Evolutionary conservation across 2,888 invertebrate species (phyloP), one percentile per base, ranked within the genome.

Genomic region (Lasius fuliginosus): DNA sequence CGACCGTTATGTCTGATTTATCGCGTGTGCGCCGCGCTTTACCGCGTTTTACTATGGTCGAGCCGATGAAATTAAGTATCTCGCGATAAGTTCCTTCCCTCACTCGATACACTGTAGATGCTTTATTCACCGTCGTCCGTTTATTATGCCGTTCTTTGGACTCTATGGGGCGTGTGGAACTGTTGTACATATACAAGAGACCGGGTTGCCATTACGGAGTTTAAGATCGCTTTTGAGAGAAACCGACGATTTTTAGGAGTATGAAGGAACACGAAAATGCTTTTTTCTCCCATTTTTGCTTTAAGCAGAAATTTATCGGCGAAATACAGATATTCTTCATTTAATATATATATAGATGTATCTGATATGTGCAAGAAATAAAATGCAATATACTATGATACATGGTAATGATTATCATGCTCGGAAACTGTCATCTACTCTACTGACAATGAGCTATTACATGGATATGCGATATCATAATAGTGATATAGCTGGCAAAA

Each of bases 1-100:
- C 88, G 79, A 81, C 84, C 88, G 83, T 90, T 91, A 84, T 84
- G 58, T 85, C 85, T 89, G 90, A 90, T 90, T 91, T 91, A 90
- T 91, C 53, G 84, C 36, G 49, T 82, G 79, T 83, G 82, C 83
- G 75, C 53, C 76, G 82, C 84, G 82, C 27, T 85, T 82, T 82
- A 60, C 83, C 76, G 56, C 81, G 82, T 64, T 60, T 53, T 46
- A 64, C 83, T 56, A 62, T 77, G 56, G 79, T 62, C 64, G 30
- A 40, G 69, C 56, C 58, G 58, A 71, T 67, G 79, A 82, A 85
- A 88, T 86, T 85, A 89, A 90, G 83, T 87, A 85, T 68, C 83
- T 60, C 65, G 53, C 62, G 77, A 84, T 87, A 90, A 87, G 67
- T 88, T 86, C 83, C 64, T 69, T 42, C 60, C 46, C 42, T 36